These are phyloP conservation scores for Eupleurogrammus muticus DNA, from an alignment of 2,797 vertebrate genomes.

Conservation along the genomic window DNA sequence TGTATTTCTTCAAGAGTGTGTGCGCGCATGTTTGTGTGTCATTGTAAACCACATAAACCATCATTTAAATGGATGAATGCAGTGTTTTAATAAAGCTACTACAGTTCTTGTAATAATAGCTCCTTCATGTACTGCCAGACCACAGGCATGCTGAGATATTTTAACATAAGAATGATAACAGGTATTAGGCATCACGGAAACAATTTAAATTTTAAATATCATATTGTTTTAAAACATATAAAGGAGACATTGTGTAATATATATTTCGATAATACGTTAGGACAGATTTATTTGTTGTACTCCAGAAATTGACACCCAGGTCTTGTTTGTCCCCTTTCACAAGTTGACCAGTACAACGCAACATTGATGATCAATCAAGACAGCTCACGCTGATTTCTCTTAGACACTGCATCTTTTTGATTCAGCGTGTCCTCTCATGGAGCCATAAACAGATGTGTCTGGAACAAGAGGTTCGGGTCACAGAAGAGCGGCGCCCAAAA, in stretches of 20 bases:
- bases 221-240: not conserved
- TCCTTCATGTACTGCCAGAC: not conserved
- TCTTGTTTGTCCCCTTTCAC: conserved; percentile 41
- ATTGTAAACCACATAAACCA: conserved; percentile 3
- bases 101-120: conserved; percentile 6
- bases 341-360: conserved; percentile 35
- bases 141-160: not conserved
- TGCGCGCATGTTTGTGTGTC: conserved; percentile 4
- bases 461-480: conserved; percentile 28
- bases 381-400: conserved; percentile 29
- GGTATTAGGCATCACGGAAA: not conserved
- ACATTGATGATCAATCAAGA: conserved; percentile 35
- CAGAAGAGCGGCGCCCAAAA: conserved; percentile 22
- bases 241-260: not conserved
- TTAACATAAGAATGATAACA: not conserved
- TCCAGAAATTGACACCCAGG: conserved; percentile 8
- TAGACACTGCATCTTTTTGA: conserved; percentile 28
- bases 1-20: conserved; percentile 10
- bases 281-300: not conserved
- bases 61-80: conserved; percentile 33
- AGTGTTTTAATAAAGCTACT: conserved; percentile 24
- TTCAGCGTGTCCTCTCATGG: conserved; percentile 39
- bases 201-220: too few relatives aligned
- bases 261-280: not conserved
- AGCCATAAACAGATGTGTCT: conserved; percentile 56